phyloP scores from a whole-genome alignment of 2,113 vertebrate genomes.

The Perca schrenkii region DNA sequence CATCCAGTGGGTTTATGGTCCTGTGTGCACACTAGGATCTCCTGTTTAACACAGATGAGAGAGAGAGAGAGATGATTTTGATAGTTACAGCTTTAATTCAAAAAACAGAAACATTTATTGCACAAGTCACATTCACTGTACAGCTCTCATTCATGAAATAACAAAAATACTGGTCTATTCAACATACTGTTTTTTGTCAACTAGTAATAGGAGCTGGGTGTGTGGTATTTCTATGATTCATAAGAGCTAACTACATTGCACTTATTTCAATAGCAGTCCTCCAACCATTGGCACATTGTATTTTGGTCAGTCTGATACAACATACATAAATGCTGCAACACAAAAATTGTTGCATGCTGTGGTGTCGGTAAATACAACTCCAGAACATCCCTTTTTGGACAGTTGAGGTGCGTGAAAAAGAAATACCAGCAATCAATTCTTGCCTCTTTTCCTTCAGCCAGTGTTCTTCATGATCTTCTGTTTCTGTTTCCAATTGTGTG shows the following conservation, averaged over 20 bases:
- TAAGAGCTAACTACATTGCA: neutral
- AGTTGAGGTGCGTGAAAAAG: neutral
- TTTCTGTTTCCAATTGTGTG: neutral
- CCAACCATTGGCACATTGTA: neutral
- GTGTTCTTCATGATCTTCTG: too few species aligned
- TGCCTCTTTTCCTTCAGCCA: neutral
- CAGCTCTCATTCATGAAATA: neutral
- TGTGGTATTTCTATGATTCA: neutral
- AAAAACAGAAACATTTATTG: constrained; percentile 17
- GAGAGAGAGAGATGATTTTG: neutral
- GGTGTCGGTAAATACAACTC: neutral
- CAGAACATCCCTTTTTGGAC: neutral
- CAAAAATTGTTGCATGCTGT: neutral
- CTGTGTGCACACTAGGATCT: neutral
- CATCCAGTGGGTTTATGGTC: neutral
- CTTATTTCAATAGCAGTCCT: neutral
- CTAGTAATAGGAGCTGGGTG: neutral
- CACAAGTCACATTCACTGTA: constrained; percentile 6
- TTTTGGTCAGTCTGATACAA: neutral
- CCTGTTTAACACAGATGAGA: neutral
- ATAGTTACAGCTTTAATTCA: constrained; percentile 18
- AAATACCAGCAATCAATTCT: neutral
- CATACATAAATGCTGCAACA: neutral
- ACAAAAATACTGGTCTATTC: neutral
- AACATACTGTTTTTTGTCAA: neutral